Conservation (phyloP, 2,113 vertebrate species). For the Psittacara wagleri region DNA sequence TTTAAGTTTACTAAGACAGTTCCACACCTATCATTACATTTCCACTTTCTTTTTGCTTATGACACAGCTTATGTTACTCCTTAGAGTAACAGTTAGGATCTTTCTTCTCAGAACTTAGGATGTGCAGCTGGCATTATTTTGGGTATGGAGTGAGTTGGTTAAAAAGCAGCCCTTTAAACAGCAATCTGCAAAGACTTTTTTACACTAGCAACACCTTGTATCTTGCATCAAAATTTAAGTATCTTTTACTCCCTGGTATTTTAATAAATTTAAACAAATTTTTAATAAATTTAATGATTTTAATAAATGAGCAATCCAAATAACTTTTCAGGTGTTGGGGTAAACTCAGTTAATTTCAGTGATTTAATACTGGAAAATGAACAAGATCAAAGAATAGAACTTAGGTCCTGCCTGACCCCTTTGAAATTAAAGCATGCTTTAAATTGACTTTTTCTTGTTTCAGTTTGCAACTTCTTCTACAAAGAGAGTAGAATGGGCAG, state of each 20-base stretch:
- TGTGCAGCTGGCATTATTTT: background rate
- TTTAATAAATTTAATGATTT: background rate
- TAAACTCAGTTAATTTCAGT: background rate
- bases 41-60: background rate
- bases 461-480: background rate
- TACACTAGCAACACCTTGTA: background rate
- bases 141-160: background rate
- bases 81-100: background rate
- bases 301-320: background rate
- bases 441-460: background rate
- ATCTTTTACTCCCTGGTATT: background rate
- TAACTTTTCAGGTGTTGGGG: background rate
- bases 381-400: background rate
- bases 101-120: background rate
- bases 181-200: background rate
- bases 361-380: background rate
- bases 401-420: background rate
- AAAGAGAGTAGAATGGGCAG: background rate
- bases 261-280: no score
- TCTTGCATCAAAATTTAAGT: background rate
- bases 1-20: background rate
- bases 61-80: background rate
- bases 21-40: background rate
- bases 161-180: background rate
- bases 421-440: background rate